Conservation (phyloP, 1,140 invertebrate species). For the Acromyrmex charruanus region DNA sequence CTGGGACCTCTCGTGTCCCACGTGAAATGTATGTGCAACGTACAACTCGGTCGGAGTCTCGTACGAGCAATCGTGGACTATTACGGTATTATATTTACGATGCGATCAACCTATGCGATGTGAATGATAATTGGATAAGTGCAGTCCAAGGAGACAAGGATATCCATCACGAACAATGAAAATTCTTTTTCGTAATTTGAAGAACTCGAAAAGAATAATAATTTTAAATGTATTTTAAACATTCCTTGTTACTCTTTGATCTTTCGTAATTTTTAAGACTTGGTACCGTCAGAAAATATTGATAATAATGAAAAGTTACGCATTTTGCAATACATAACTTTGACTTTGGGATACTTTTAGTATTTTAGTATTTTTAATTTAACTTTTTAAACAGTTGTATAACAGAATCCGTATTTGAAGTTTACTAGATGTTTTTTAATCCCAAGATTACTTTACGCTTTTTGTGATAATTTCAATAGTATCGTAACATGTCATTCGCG, state of each 20-base stretch:
- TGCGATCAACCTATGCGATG: slow-evolving; percentile 67
- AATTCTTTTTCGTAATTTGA: slow-evolving; percentile 58
- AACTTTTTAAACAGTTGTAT: background rate
- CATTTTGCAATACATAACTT: background rate
- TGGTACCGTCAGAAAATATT: background rate
- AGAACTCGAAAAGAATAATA: background rate
- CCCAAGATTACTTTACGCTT: background rate
- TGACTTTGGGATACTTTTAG: background rate
- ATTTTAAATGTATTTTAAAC: slow-evolving; percentile 17
- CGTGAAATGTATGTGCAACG: slow-evolving; percentile 49
- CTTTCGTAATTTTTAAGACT: background rate
- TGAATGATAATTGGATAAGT: slow-evolving; percentile 69
- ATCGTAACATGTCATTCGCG: slow-evolving; percentile 17
- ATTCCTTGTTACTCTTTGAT: background rate
- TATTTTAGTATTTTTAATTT: background rate
- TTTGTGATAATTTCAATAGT: background rate
- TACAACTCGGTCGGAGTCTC: slow-evolving; percentile 7
- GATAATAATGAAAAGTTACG: too few species aligned
- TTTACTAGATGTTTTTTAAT: background rate
- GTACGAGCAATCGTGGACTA: slow-evolving; percentile 52
- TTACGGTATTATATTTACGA: slow-evolving; percentile 79
- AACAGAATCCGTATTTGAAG: background rate
- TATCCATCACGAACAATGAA: slow-evolving; percentile 72
- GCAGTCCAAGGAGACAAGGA: slow-evolving; percentile 57
- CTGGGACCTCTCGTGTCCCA: slow-evolving; percentile 28